Conservation (phyloP, 1,140 invertebrate species). For the Trachymyrmex cornetzi region DNA sequence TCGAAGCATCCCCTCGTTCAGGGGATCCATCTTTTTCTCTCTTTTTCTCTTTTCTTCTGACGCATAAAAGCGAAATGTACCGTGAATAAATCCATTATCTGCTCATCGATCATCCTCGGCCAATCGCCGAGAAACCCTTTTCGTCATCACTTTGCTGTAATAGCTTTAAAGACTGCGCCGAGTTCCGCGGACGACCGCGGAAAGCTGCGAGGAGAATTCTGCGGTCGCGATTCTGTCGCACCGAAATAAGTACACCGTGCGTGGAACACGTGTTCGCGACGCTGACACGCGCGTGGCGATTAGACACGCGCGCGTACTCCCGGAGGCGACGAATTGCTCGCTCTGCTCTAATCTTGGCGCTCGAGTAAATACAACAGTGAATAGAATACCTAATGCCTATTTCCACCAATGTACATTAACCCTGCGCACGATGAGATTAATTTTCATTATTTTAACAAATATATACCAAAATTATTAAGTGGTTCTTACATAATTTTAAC, state of each 20-base stretch:
- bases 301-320: not conserved
- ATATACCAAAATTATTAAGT: too few relatives aligned
- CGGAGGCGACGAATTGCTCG: not conserved
- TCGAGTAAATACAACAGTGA: not conserved
- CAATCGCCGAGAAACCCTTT: not conserved
- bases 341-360: not conserved
- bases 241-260: slow-evolving; percentile 33
- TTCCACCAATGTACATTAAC: too few relatives aligned
- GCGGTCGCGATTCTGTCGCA: not conserved
- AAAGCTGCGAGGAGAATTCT: not conserved
- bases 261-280: slow-evolving; percentile 15
- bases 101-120: not conserved
- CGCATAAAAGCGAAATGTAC: slow-evolving; percentile 8
- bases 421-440: too few relatives aligned
- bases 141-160: slow-evolving; percentile 3
- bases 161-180: not conserved
- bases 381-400: not conserved
- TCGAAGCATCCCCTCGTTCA: too few relatives aligned
- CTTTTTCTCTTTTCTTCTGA: not conserved
- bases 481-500: too few relatives aligned
- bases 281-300: slow-evolving; percentile 26
- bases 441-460: too few relatives aligned
- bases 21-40: too few relatives aligned
- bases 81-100: slow-evolving; percentile 29
- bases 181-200: not conserved